These are phyloP conservation scores for Melanargia galathea DNA, from an alignment of 2,888 invertebrate species.

Conservation along the genomic window DNA sequence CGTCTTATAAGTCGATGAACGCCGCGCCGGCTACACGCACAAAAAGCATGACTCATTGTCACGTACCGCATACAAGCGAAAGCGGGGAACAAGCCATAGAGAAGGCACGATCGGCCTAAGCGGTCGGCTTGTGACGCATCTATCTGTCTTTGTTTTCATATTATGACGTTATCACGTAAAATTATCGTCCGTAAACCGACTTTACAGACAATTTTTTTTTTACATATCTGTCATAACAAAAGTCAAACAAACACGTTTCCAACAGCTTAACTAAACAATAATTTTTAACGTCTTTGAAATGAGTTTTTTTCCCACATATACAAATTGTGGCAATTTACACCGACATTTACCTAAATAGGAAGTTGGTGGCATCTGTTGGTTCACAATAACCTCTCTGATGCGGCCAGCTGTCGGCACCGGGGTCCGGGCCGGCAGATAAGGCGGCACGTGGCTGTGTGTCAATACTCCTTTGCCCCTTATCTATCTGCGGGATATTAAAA, in stretches of 20 bases:
- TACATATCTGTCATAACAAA: not conserved
- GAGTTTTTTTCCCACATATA: not conserved
- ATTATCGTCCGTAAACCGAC: no score
- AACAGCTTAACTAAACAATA: slow-evolving; percentile 1
- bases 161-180: no score
- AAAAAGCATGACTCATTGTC: no score
- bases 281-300: slow-evolving; percentile 17
- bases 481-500: slow-evolving; percentile 36
- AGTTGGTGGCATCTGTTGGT: slow-evolving; percentile 48
- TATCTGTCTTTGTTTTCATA: no score
- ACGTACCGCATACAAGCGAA: no score
- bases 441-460: slow-evolving; percentile 43
- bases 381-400: slow-evolving; percentile 49
- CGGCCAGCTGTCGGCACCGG: slow-evolving; percentile 48
- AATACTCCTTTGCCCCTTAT: slow-evolving; percentile 42
- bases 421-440: slow-evolving; percentile 51
- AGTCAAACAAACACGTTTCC: not conserved
- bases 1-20: no score
- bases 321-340: slow-evolving; percentile 29
- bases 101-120: no score
- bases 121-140: no score
- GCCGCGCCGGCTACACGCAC: no score
- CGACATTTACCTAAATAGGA: slow-evolving; percentile 48
- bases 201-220: no score
- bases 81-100: no score